Conservation (phyloP, 2,797 vertebrate species). For the Cryptoprocta ferox region DNA sequence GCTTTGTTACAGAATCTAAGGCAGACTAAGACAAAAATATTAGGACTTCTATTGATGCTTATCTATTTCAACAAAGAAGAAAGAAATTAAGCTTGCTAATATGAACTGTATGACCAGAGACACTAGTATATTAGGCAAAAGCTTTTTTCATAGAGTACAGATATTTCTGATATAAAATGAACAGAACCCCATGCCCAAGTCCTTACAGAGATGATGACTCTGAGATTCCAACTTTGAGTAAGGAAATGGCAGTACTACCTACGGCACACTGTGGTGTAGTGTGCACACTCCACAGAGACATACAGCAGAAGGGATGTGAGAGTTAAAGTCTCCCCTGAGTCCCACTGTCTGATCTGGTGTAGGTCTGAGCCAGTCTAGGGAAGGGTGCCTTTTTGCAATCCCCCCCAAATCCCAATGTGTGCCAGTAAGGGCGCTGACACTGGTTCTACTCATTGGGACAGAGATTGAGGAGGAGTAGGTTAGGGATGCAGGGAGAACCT, state of each 20-base stretch:
- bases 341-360: background rate
- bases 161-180: background rate
- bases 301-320: background rate
- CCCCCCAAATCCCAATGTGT: background rate
- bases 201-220: background rate
- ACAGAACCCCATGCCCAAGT: background rate
- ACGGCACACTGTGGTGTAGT: background rate
- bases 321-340: background rate
- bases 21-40: background rate
- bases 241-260: background rate
- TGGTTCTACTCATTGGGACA: background rate
- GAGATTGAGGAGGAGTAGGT: background rate
- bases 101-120: background rate
- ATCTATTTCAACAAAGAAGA: background rate
- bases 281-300: background rate
- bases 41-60: background rate
- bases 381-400: background rate
- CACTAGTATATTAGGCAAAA: background rate
- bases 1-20: background rate
- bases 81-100: background rate
- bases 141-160: background rate
- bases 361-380: background rate
- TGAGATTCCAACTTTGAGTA: background rate
- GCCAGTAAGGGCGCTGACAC: background rate
- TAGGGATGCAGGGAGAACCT: background rate